Percentiles rank a stretch among this genome's conserved stretches.
Evolutionary conservation across 2,888 invertebrate genomes (phyloP).

Genomic region (Tipula lateralis): DNA sequence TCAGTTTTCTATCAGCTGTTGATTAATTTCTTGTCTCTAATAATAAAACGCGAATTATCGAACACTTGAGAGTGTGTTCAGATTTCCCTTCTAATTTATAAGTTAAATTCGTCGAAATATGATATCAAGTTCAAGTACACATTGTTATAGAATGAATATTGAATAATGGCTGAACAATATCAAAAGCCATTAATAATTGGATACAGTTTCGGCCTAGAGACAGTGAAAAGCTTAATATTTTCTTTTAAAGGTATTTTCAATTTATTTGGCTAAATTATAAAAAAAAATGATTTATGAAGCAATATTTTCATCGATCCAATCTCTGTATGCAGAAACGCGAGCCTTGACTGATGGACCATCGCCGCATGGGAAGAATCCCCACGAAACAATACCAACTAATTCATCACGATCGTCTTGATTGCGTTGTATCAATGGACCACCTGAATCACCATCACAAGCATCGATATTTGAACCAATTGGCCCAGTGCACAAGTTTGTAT

Average conservation of each 20-base stretch:
- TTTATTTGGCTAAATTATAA: background rate
- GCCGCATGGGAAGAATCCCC: slow-evolving; percentile 16
- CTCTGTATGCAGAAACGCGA: background rate
- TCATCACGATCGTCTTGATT: background rate
- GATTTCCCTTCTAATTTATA: background rate
- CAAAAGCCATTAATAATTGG: too few relatives aligned
- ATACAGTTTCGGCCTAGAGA: background rate
- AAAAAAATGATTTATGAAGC: background rate
- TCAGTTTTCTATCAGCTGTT: too few relatives aligned
- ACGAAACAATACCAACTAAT: background rate
- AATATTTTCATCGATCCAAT: background rate
- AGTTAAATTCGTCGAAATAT: background rate
- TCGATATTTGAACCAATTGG: background rate
- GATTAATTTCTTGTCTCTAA: too few relatives aligned
- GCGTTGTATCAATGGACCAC: background rate
- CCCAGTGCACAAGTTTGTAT: background rate
- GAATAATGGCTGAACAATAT: background rate
- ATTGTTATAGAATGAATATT: background rate
- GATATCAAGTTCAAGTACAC: background rate
- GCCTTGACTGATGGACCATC: background rate
- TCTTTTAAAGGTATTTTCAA: background rate
- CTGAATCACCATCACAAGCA: slow-evolving; percentile 20
- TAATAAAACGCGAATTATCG: too few relatives aligned
- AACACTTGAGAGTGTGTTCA: background rate
- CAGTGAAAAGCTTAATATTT: background rate